Evolutionary conservation across 2,888 invertebrate species (phyloP), one percentile per base, ranked within the genome.

Genomic region (Exocentrus adspersus): DNA sequence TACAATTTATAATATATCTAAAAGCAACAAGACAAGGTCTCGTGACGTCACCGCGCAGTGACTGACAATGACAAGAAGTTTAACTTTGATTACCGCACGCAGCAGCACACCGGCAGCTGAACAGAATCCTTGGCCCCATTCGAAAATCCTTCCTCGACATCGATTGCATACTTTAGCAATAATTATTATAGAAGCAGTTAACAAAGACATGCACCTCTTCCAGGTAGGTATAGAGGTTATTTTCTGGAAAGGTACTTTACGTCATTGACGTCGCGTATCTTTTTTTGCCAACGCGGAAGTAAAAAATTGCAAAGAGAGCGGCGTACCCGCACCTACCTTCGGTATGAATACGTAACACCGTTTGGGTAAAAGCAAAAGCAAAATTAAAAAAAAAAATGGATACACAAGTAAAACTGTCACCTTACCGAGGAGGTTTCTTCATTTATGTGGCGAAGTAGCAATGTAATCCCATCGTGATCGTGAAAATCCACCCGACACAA

Each of bases 351-450:
- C 37, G 37, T 37, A 37, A 37, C n/a, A n/a, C 37, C 37, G 37
- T 37, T 4, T n/a, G 37, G 24, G 48, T 48, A 28, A 48, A 10
- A 28, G 6, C 9, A 2, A 17, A 9, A 2, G 3, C 10, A 14
- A 10, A 16, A 28, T 42, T 12, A 54, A 54, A 54, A 54, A 20
- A 28, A 43, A 63, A 65, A 68, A 43, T 61, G 61, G 68, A 68
- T 67, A 67, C 65, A 61, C 63, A 61, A 65, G 58, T 65, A 65
- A 68, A 66, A 69, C 71, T 70, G 71, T 68, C 70, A 70, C 66
- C 78, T 78, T 78, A 79, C 78, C 78, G 75, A 72, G 75, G 79
- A 74, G 77, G 75, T 72, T 75, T 77, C 78, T 75, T 78, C 79
- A 79, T 79, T 79, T 77, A 66, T 60, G 54, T 53, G 45, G 64